Evolutionary conservation across 2,797 vertebrate genomes (phyloP).

Genomic region (Capromys pilorides): DNA sequence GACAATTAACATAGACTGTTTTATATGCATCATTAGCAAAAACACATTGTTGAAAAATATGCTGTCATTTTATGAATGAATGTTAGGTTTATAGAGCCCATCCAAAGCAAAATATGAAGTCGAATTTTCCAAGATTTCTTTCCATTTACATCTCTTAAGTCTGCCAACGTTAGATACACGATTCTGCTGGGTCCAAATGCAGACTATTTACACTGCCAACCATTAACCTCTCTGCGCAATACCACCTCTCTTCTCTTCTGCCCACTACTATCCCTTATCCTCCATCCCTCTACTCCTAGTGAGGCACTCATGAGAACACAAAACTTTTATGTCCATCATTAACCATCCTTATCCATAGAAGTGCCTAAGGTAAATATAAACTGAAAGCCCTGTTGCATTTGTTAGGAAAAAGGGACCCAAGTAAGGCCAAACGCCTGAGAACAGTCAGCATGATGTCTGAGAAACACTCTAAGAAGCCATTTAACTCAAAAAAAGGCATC

Average conservation of each 20-base stretch:
- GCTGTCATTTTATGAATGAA: background rate
- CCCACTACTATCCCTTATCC: background rate
- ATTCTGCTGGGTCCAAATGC: background rate
- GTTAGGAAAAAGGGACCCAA: background rate
- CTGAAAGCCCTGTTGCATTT: background rate
- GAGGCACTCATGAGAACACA: conserved; percentile 16
- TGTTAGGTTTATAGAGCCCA: background rate
- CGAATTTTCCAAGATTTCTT: background rate
- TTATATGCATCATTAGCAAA: background rate
- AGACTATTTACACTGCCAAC: background rate
- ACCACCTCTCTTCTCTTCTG: background rate
- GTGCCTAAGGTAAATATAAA: background rate
- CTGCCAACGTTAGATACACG: background rate
- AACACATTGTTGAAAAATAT: background rate
- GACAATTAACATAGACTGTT: background rate
- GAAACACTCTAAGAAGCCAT: background rate
- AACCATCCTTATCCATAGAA: background rate
- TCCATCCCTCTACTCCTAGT: background rate
- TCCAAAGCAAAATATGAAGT: background rate
- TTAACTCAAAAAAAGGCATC: background rate
- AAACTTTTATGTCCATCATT: background rate
- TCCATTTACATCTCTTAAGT: background rate
- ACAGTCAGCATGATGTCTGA: background rate
- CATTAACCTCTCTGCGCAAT: background rate
- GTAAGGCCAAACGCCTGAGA: background rate